Conservation (phyloP, 2,113 vertebrate genomes). For the Oriolus oriolus region DNA sequence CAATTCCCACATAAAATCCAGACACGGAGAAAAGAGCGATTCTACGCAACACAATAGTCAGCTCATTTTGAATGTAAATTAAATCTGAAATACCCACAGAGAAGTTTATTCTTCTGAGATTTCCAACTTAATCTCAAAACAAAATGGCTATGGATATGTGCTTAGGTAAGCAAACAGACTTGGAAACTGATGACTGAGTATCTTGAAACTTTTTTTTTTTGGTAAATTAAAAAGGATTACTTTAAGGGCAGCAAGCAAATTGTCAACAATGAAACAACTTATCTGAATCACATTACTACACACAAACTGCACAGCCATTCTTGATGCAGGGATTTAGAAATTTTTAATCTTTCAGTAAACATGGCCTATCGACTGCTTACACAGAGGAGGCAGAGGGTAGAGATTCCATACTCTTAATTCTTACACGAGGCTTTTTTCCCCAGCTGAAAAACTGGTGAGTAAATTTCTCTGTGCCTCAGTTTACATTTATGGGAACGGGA, state of each 20-base stretch:
- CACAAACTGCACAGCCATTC: not conserved
- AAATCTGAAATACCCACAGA: not conserved
- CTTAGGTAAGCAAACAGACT: constrained; percentile 12
- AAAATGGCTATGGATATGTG: not conserved
- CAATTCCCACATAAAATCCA: not conserved
- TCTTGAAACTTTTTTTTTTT: not conserved
- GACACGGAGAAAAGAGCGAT: not conserved
- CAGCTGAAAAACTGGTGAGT: not conserved
- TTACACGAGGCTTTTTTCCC: fast-evolving
- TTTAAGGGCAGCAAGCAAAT: not conserved
- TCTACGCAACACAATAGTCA: fast-evolving
- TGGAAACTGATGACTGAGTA: not conserved
- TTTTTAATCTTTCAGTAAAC: not conserved
- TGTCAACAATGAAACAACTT: not conserved
- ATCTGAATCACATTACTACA: not conserved
- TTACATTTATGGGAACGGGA: not conserved
- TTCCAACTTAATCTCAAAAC: constrained; percentile 6
- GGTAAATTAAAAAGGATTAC: not conserved
- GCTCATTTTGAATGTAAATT: constrained; percentile 7
- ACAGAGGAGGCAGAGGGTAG: not conserved
- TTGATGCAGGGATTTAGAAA: not conserved
- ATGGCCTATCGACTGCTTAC: not conserved
- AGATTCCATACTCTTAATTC: not conserved
- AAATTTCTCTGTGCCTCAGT: not conserved
- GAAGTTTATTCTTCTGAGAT: constrained; percentile 19